Evolutionary conservation across 2,797 vertebrate genomes (phyloP), one percentile per base, ranked within the genome.

Genomic region (Danio choprae): DNA sequence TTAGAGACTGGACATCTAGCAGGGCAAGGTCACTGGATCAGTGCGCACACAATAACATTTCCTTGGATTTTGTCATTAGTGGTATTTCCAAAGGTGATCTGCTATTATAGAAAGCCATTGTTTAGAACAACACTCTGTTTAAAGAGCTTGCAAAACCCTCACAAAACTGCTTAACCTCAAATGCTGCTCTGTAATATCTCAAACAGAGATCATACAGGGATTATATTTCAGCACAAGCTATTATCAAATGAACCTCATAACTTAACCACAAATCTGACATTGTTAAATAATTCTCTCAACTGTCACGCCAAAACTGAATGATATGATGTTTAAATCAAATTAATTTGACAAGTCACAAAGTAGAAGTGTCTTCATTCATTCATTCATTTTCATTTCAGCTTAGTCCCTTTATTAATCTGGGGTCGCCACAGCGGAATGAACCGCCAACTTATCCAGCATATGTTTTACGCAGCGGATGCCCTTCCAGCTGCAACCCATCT

Each of bases 1-100:
- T 77, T 65, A 79, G 68, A 74, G 67, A 69, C 62, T 62, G 75
- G 75, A 74, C 68, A 62, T 40, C 16, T 80, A 64, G 77, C 74
- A 56, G 20, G 29, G 53, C 58, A 60, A 38, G 50, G 63, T 79
- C 40, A 55, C 58, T 38, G 22, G 58, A 75, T 84, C 59, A 82
- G 18, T 44, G 38, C 41, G 48, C 63, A 62, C 55, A 62, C 55
- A 77, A 38, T 16, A 46, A 36, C 62, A 48, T n/a, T 67, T 58
- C 60, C 59, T 55, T 69, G 20, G 18, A 18, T 38, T 46, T 79
- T 77, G 22, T 74, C n/a, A 48, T 71, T 67, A 62, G 44, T 51
- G 7, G 12, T 18, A 4, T 5, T 72, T 67, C 10, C 5, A 20
- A 38, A 36, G 29, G 12, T 55, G 20, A 5, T 16, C 36, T 46